Conservation (phyloP, 1,140 invertebrate genomes). For the Ceratina calcarata region DNA sequence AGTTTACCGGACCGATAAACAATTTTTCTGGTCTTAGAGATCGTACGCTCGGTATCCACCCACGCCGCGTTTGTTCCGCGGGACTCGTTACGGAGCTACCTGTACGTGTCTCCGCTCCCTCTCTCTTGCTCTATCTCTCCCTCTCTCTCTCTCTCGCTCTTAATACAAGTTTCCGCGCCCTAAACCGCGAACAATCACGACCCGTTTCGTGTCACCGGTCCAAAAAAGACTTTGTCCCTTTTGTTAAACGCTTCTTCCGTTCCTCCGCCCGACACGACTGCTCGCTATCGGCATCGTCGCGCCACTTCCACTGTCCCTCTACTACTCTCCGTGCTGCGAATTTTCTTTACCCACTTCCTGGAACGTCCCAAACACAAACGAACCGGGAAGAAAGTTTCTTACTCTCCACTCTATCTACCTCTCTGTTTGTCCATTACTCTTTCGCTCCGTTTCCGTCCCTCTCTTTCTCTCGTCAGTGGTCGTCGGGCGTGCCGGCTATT, state of each 20-base stretch:
- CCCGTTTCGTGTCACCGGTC: slow-evolving; percentile 48
- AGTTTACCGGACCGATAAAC: slow-evolving; percentile 48
- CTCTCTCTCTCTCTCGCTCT: not conserved
- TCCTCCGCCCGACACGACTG: slow-evolving; percentile 2
- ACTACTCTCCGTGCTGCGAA: slow-evolving; percentile 48
- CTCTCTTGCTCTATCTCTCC: not conserved
- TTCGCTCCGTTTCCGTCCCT: not conserved
- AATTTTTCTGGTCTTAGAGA: slow-evolving; percentile 24
- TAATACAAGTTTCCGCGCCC: slow-evolving; percentile 3
- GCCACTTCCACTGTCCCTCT: not conserved
- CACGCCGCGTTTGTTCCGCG: not conserved
- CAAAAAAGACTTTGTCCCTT: slow-evolving; percentile 43
- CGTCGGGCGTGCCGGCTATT: slow-evolving; percentile 61
- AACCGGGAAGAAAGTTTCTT: slow-evolving; percentile 47
- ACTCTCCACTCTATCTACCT: not conserved
- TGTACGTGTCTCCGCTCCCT: not conserved
- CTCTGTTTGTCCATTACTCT: not conserved
- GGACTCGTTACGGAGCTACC: not conserved
- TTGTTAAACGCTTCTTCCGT: slow-evolving; percentile 44
- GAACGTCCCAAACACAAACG: slow-evolving; percentile 26
- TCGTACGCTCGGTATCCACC: not conserved
- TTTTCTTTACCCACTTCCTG: slow-evolving; percentile 46
- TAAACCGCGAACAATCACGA: slow-evolving; percentile 51
- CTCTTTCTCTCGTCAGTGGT: slow-evolving; percentile 33
- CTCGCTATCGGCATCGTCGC: slow-evolving; percentile 31